Base-by-base conservation (phyloP, 2,113 vertebrate genomes). In the Chloropsis hardwickii region DNA sequence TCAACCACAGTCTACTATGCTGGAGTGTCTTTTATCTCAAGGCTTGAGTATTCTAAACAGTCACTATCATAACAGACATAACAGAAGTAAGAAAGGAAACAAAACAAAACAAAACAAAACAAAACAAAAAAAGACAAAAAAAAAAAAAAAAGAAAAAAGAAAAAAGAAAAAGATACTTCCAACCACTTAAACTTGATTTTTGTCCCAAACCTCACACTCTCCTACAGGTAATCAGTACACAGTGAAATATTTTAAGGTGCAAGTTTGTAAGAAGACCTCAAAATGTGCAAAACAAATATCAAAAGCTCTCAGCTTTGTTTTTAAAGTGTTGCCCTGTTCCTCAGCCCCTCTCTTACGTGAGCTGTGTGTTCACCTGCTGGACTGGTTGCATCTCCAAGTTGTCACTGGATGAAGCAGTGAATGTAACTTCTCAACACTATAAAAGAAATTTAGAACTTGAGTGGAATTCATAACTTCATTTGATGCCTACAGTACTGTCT, bases 381-480 rank as follows among this genome's bases (percentile, higher is more conserved):
- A 54, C 10, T 19, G 22, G 40, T 71, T 51, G 35, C 37, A 20
- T 71, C 65, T 82, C 51, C 60, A 42, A 64, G 39, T 28, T 81
- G 44, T 48, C 44, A 56, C 6, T 81, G 67, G 44, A 74, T 53
- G 56, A 86, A 77, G 69, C 1, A 5, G 17, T 62, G 35, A 90
- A 77, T 51, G 19, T 19, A 9, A 50, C 61, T 83, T 90, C 64
- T n/a, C 79, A 95, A 60, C 20, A 39, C 25, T 67, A 12, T 44
- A 81, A 81, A 90, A 76, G 44, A 83, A 86, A 74, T 82, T 48
- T 33, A 78, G 60, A 94, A 74, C 21, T n/a, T n/a, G 27, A 78
- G 44, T 37, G 33, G 76, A 88, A 88, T 88, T 94, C 25, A 25
- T 92, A 95, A 93, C 88, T 95, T 91, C 70, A 60, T 87, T 72